Conservation (phyloP, 2,113 vertebrate genomes). For the Herpailurus yagouaroundi region DNA sequence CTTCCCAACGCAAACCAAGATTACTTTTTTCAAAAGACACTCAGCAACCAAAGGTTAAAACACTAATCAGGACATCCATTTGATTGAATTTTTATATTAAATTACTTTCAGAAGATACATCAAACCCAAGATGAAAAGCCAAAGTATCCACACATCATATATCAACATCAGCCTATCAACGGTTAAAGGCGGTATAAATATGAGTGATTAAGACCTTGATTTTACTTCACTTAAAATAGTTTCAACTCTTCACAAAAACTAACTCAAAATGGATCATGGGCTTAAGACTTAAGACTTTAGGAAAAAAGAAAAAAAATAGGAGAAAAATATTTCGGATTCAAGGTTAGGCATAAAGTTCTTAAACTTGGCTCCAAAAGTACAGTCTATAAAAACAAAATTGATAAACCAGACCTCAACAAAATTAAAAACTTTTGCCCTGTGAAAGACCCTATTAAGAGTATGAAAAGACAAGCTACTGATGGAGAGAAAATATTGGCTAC, state of each 20-base stretch:
- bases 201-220: neutral
- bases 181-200: neutral
- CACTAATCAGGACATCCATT: neutral
- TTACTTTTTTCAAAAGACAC: neutral
- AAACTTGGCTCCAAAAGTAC: neutral
- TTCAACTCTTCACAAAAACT: constrained; percentile 7
- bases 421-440: neutral
- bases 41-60: neutral
- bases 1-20: neutral
- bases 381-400: neutral
- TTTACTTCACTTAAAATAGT: constrained; percentile 38
- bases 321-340: neutral
- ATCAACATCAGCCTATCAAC: neutral
- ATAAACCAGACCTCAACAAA: neutral
- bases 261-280: neutral
- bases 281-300: neutral
- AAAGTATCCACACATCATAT: neutral
- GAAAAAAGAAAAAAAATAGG: neutral
- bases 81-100: neutral
- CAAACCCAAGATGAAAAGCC: neutral
- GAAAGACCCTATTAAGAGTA: neutral
- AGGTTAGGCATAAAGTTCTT: neutral
- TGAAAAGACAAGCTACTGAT: neutral
- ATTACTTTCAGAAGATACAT: neutral
- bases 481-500: neutral